Base-by-base conservation (phyloP, 1,140 invertebrate species). In the Seison nebaliae region DNA sequence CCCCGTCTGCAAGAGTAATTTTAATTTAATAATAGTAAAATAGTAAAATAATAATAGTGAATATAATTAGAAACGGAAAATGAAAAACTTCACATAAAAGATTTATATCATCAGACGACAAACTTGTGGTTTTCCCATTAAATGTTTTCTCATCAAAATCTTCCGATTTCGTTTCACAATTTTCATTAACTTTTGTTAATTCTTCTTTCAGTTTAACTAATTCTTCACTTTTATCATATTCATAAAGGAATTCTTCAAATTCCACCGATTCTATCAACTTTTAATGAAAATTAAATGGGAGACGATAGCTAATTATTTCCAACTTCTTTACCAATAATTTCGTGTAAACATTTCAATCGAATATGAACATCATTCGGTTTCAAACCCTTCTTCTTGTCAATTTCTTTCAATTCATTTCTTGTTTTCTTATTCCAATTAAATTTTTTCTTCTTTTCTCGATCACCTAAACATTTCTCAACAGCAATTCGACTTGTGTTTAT, bases 381-480 rank as follows among this genome's bases (percentile, higher is more conserved):
- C 6, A 31, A 31, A 8, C 12, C 5, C 14, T 31, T 31, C 42
- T 49, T 37, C 29, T 46, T 45, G 4, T 43, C 42, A n/a, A 48
- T 45, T 48, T 53, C 45, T 45, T 4, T 43, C 42, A n/a, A 48
- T 45, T 48, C 52, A 14, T 48, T 49, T 26, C 45, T 37, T 7
- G 52, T 47, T 37, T 55, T 50, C 44, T 56, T 54, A 53, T 76
- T 84, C 76, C 77, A 83, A 1, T 77, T 66, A 58, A 73, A 70
- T n/a, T 77, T 74, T 58, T 83, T 84, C 26, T 66, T 68, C 15
- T 65, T 53, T 60, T 78, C 73, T 8, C 75, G 74, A 65, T 84
- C 64, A 38, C 69, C 64, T 6, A 66, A 64, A 56, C 77, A 81
- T 5, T 65, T 49, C 54, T 81, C 69, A 84, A 74, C 39, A 12